Base-by-base conservation (phyloP, 2,797 vertebrate species). In the Coccyzus lansbergi region DNA sequence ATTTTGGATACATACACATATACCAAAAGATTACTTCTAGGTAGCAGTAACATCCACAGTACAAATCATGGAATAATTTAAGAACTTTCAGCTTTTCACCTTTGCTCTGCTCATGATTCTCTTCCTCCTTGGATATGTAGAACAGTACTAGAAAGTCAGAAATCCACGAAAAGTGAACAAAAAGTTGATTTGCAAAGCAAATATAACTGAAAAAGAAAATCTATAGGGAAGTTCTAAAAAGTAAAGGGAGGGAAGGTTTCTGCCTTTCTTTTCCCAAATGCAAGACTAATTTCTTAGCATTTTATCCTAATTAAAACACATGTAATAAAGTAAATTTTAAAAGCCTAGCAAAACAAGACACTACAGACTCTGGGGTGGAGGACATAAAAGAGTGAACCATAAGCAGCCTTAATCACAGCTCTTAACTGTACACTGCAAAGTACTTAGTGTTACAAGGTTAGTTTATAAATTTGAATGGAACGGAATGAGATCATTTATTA, bases 331-430 rank as follows among this genome's bases (percentile, higher is more conserved):
- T 24, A 38, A 49, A 29, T 85, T 79, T 70, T 68, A 31, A 77
- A 92, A 69, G 20, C 17, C 25, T 68, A 26, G 34, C 72, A 58
- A 83, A 86, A 56, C 8, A 80, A 87, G 71, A 67, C 28, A 3
- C 31, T 46, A 6, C 49, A 77, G 85, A 91, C 21, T 53, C 9
- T 46, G 28, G 44, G 56, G 33, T 68, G n/a, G 55, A 70, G 83
- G 83, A 85, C 33, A 62, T 76, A 81, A 95, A 94, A 83, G 46
- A 62, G 69, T 62, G 44, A 77, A 28, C 34, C 25, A 42, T 33
- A 92, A 96, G 92, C 86, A 95, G 24, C 33, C 48, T 80, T 92
- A 93, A 95, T 80, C 75, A 80, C 60, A 83, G 71, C 36, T 89
- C 49, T 92, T 91, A 85, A 80, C 44, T 68, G 40, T 75, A 12